These are phyloP conservation scores for Mungos mungo DNA, from an alignment of 2,113 vertebrate genomes.

Conservation along the genomic window DNA sequence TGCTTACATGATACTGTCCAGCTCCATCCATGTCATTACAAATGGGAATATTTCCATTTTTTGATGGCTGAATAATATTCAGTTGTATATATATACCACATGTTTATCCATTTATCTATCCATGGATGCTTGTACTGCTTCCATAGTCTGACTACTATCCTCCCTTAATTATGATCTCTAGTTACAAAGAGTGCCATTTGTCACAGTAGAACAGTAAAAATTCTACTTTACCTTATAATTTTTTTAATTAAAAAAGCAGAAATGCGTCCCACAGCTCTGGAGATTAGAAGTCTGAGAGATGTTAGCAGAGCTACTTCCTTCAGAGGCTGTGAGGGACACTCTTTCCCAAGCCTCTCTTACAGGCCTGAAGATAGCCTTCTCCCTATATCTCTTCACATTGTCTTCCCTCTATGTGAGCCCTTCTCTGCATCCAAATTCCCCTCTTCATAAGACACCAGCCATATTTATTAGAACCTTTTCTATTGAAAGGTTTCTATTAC, in stretches of 20 bases:
- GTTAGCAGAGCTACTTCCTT: accelerated
- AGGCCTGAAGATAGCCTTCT: background rate
- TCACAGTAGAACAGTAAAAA: background rate
- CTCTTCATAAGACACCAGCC: background rate
- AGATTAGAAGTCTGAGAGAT: background rate
- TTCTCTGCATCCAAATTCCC: background rate
- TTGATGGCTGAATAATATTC: background rate
- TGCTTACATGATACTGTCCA: background rate
- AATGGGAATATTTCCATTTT: background rate
- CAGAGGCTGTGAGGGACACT: accelerated
- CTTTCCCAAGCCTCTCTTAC: background rate
- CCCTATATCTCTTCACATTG: background rate
- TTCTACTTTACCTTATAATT: background rate
- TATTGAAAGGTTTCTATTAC: background rate
- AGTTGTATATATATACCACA: background rate
- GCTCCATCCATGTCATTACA: background rate
- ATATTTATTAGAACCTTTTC: too few relatives aligned
- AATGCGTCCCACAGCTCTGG: background rate
- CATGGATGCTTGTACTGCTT: background rate
- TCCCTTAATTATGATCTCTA: background rate
- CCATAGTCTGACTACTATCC: background rate
- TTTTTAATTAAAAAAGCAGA: background rate
- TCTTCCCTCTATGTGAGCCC: too few relatives aligned
- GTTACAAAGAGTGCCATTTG: background rate
- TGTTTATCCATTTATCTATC: background rate